Base-by-base conservation (phyloP, 2,113 vertebrate genomes). In the Prietella phreatophila region DNA sequence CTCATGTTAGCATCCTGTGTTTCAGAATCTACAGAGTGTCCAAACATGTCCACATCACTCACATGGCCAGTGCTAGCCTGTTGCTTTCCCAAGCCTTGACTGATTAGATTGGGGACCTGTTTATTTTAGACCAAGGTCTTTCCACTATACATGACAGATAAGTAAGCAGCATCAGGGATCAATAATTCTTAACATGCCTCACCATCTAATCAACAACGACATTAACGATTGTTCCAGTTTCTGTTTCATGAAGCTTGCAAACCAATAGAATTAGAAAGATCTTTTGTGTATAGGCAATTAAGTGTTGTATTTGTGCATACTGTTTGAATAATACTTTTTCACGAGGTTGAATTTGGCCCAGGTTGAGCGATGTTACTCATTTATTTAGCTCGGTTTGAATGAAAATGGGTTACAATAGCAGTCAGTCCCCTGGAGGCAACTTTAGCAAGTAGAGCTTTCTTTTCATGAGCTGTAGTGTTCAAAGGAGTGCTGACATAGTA, bases 401-500 rank as follows among this genome's bases (percentile, higher is more conserved):
- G 76, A 90, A 60, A 87, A 87, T 36, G 84, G 39, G 19, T 61
- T 61, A 82, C 63, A 60, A 87, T 63, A 80, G 80, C 80, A 82
- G 33, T 82, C 84, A 20, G 6, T 53, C 39, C 87, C 87, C 78
- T 53, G 30, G 83, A 88, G 83, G 78, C 71, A 85, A 39, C 30
- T 80, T 88, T 86, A 83, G 75, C 69, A 60, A 76, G 78, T 76
- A 13, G 65, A 88, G 82, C 30, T 60, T 25, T 89, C 85, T 82
- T 90, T 90, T 89, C 82, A 89, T 79, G 69, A 90, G 83, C 76
- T 58, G 80, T 20, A 60, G 56, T 30, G 67, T 87, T 90, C 87
- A 85, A 88, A 90, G 69, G 78, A 56, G 75, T 78, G 87, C 87
- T 82, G 85, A 90, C 82, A 88, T 5, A 39, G 82, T 87, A 87